Conservation (phyloP, 2,797 vertebrate genomes). For the Muscicapa striata region DNA sequence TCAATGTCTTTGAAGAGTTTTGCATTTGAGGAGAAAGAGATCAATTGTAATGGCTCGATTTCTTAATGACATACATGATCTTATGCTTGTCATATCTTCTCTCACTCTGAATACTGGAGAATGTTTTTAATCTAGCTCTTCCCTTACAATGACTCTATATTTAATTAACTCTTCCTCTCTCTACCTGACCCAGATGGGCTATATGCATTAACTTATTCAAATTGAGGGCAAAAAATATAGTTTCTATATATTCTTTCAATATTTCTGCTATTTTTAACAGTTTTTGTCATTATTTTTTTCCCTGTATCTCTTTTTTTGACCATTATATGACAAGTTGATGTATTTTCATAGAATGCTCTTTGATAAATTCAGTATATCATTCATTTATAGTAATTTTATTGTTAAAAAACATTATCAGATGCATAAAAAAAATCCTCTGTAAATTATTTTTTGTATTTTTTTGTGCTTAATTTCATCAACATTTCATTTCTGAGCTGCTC, state of each 20-base stretch:
- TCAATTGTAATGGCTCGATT: accelerated
- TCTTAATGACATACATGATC: neutral
- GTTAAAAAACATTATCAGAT: neutral
- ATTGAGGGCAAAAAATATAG: accelerated
- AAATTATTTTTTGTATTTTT: neutral
- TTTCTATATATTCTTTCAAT: neutral
- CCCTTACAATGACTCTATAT: neutral
- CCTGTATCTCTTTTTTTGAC: neutral
- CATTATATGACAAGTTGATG: neutral
- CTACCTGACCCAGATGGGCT: neutral
- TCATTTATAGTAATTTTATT: neutral
- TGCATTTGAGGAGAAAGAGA: neutral
- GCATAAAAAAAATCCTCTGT: neutral
- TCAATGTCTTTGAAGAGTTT: neutral
- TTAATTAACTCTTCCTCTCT: neutral
- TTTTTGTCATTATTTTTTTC: neutral
- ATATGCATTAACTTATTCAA: neutral
- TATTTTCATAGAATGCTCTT: neutral
- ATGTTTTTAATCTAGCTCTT: neutral
- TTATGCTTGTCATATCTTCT: neutral
- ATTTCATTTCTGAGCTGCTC: neutral
- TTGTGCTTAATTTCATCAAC: neutral
- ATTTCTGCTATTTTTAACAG: neutral
- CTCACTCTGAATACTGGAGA: neutral
- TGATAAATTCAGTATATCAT: neutral